Conservation (phyloP, 2,888 invertebrate species). For the Nomada lathburiana region DNA sequence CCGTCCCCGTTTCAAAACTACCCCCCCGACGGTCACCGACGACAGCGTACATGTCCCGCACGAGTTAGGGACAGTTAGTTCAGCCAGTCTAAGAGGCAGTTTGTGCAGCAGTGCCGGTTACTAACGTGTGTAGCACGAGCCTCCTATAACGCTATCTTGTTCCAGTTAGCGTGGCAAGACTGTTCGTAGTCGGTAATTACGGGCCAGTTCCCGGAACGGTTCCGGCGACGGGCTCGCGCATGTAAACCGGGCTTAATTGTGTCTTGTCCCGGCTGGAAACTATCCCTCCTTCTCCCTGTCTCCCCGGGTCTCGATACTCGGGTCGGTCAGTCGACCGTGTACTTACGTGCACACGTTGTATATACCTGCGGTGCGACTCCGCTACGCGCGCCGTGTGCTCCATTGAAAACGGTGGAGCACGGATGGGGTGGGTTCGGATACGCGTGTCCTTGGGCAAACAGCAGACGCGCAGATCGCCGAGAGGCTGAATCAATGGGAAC, state of each 20-base stretch:
- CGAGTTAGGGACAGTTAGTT: conserved; percentile 32
- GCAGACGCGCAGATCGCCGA: background rate
- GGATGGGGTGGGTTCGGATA: too few relatives aligned
- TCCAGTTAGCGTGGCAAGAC: conserved; percentile 49
- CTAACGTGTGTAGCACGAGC: conserved; percentile 19
- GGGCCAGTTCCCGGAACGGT: conserved; percentile 55
- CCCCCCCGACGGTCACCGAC: background rate
- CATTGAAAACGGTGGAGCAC: background rate
- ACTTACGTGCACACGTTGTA: background rate
- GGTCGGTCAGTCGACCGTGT: conserved; percentile 27
- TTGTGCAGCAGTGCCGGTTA: conserved; percentile 28
- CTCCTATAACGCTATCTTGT: conserved; percentile 47
- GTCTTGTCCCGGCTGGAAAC: conserved; percentile 32
- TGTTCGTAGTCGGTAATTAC: conserved; percentile 55
- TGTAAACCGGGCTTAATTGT: conserved; percentile 58
- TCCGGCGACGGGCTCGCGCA: conserved; percentile 43
- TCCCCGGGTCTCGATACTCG: conserved; percentile 12
- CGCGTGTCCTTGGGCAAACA: conserved; percentile 5
- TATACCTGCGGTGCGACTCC: background rate
- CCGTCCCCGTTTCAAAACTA: background rate
- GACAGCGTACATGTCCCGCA: conserved; percentile 22
- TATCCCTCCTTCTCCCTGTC: background rate
- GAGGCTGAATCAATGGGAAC: background rate
- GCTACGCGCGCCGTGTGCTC: background rate
- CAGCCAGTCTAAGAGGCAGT: conserved; percentile 41